Evolutionary conservation across 2,888 invertebrate genomes (phyloP), one percentile per base, ranked within the genome.

Genomic region (Pollenia griseotomentosa): DNA sequence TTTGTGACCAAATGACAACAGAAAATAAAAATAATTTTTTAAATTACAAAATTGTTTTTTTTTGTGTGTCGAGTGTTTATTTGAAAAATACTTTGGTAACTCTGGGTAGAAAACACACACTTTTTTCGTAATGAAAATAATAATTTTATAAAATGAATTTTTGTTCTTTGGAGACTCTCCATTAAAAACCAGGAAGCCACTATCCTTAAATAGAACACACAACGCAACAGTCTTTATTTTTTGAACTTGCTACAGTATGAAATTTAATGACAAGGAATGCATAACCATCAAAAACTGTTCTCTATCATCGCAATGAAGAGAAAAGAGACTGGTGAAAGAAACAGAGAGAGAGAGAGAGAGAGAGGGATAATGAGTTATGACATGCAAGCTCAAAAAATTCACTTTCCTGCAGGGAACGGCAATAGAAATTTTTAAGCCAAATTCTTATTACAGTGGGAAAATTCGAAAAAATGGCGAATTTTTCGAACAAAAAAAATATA

Each of bases 361-460:
- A 48, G 3, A 2, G 48, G 51, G 53, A 77, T 86, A 83, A 86
- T 86, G 83, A 87, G 80, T 68, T 80, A 66, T 77, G 83, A 81
- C 86, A 87, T 87, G 86, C 86, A 83, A 87, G 46, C 6, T 33
- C 6, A 33, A 33, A 33, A 19, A 33, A 33, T 33, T 5, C 0
- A 6, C 6, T 33, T 33, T 33, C 33, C 33, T 33, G 33, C 33
- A 33, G 33, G 33, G 33, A 33, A 33, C 33, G 33, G 33, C 33
- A 33, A 33, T 6, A 33, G 33, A 4, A 3, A 4, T 33, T 33
- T 33, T 33, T 33, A 19, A 19, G 2, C 19, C 1, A 19, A 19
- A 19, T 19, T 19, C 19, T 19, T 19, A 19, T 19, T 4, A 33
- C 33, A 33, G 33, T 33, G 33, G 33, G 33, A 0, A 33, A 33